Evolutionary conservation across 2,888 invertebrate genomes (phyloP).

Genomic region (Charanyca ferruginea): DNA sequence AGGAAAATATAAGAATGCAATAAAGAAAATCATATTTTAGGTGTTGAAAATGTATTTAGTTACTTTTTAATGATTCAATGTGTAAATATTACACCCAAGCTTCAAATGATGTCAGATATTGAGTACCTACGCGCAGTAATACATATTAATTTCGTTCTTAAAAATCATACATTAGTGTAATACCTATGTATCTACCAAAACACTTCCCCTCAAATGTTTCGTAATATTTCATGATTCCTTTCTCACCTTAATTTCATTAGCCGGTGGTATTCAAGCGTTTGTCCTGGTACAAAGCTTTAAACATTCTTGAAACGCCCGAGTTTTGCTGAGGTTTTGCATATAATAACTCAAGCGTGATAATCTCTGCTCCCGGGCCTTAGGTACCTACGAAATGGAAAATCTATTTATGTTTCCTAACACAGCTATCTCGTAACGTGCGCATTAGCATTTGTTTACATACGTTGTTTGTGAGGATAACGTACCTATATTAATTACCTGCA

Average conservation of each 20-base stretch:
- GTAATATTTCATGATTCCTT: conserved; percentile 50
- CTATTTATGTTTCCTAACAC: conserved; percentile 71
- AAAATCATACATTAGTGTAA: conserved; percentile 14
- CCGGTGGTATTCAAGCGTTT: conserved; percentile 60
- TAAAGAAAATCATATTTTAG: background rate
- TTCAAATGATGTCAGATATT: conserved; percentile 31
- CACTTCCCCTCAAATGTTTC: conserved; percentile 28
- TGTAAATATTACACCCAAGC: conserved; percentile 22
- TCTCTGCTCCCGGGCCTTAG: conserved; percentile 69
- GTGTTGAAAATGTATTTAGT: background rate
- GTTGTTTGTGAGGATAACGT: conserved; percentile 38
- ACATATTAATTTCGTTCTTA: conserved; percentile 20
- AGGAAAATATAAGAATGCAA: background rate
- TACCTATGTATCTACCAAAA: conserved; percentile 1
- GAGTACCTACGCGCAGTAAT: conserved; percentile 17
- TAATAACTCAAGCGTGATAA: conserved; percentile 77
- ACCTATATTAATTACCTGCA: conserved; percentile 50
- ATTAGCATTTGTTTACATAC: conserved; percentile 65
- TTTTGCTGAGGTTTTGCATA: conserved; percentile 73
- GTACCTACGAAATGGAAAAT: conserved; percentile 68
- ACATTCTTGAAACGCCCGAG: conserved; percentile 69
- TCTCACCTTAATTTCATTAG: conserved; percentile 66
- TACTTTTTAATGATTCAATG: background rate
- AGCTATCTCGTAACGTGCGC: conserved; percentile 63
- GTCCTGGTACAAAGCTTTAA: conserved; percentile 67